Conservation (phyloP, 2,888 invertebrate species). For the Xestoiulus laeticollis region DNA sequence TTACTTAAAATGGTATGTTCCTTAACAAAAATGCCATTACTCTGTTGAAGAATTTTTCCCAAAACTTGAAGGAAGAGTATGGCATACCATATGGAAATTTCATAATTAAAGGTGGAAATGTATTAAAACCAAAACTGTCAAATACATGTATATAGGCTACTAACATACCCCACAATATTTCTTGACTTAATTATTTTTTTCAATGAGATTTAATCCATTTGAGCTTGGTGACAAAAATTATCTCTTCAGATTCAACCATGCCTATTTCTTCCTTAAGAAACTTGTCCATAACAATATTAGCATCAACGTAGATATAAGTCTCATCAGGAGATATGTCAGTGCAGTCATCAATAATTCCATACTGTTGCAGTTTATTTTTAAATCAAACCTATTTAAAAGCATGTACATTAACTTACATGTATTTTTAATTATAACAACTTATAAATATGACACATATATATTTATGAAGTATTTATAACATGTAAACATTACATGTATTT, state of each 20-base stretch:
- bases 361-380: background rate
- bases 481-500: too few species aligned
- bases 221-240: background rate
- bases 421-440: too few species aligned
- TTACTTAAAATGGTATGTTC: background rate
- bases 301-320: too few species aligned
- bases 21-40: background rate
- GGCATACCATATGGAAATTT: too few species aligned
- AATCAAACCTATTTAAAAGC: background rate
- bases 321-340: background rate
- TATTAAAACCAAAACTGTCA: too few species aligned
- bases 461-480: too few species aligned
- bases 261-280: background rate
- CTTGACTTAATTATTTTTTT: background rate
- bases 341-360: background rate
- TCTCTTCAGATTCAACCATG: background rate
- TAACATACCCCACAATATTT: background rate
- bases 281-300: background rate
- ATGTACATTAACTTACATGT: background rate
- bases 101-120: too few species aligned
- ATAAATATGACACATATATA: too few species aligned
- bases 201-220: background rate
- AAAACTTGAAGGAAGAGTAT: background rate
- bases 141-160: too few species aligned
- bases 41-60: background rate